Evolutionary conservation across 2,113 vertebrate species (phyloP), one percentile per base, ranked within the genome.

Genomic region (Cathartes aura): DNA sequence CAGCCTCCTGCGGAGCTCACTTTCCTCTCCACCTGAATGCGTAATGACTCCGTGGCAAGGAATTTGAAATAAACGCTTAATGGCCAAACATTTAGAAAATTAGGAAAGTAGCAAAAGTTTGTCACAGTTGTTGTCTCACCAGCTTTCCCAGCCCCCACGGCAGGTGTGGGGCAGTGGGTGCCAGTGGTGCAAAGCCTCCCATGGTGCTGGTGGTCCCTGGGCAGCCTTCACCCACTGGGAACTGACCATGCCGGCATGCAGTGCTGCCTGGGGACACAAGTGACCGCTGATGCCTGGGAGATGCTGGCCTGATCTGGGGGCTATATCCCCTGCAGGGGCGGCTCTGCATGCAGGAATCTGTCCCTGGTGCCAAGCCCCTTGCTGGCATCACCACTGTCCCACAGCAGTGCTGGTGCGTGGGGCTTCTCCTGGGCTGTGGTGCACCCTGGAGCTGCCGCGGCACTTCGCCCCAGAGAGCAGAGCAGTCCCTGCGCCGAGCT

Each of bases 11-110:
- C 2, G 2, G 94, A 85, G 90, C 90, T 96, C 84, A 45, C 96
- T 96, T 96, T 96, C 92, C 90, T 93, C 96, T 91, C 84, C 96
- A 97, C 95, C 97, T 97, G 93, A 95, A 96, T 97, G 89, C 74
- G 6, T 95, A 97, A 97, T 95, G 96, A 96, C 94, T 97, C 59
- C 4, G 26, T 85, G 87, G 95, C 93, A 78, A 93, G 68, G 89
- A 96, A 92, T 96, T 80, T 14, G 40, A 95, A 97, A 97, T 81
- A 95, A 93, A 91, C 6, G 4, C 66, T 52, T 87, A 71, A 85
- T 88, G 90, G 88, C 63, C 5, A 56, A 94, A 92, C 95, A 82
- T 81, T 78, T 50, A 89, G 80, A 96, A 91, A 85, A 95, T 83
- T 67, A 76, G 75, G 75, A 43, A 88, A 74, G 60, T 36, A 56